Conservation (phyloP, 2,797 vertebrate genomes). For the Sebastes oblongus region DNA sequence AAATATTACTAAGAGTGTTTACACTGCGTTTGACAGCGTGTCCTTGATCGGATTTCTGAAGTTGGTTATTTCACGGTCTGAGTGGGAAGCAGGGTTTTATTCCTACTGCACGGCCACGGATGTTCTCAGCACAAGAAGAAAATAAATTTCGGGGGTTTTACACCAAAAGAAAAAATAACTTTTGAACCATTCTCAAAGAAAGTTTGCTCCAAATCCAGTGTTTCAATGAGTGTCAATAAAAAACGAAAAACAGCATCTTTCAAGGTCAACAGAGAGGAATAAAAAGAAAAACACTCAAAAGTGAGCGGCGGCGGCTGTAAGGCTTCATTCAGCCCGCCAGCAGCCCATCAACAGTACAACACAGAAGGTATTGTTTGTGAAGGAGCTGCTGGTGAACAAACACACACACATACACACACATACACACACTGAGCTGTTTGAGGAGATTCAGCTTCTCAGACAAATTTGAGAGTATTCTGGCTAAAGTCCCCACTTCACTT, state of each 20-base stretch:
- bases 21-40: constrained; percentile 37
- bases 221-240: neutral
- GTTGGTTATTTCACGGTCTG: constrained; percentile 72
- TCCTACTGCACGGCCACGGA: neutral
- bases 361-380: constrained; percentile 33
- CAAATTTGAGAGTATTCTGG: constrained; percentile 6
- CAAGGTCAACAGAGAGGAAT: constrained; percentile 21
- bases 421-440: neutral
- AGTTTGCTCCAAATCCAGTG: neutral
- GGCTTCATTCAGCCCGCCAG: constrained; percentile 7
- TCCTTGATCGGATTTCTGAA: constrained; percentile 68
- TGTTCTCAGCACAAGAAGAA: constrained; percentile 1
- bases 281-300: neutral
- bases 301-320: constrained; percentile 14
- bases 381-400: constrained; percentile 20
- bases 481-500: neutral
- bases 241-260: neutral
- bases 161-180: neutral
- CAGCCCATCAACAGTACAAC: neutral
- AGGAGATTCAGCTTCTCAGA: constrained; percentile 41
- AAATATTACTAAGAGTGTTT: constrained; percentile 50
- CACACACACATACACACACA: constrained; percentile 17
- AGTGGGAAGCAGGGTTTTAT: neutral
- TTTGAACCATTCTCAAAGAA: neutral
- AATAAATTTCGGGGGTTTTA: neutral